Conservation (phyloP, 2,888 invertebrate species). For the Fragum fragum region DNA sequence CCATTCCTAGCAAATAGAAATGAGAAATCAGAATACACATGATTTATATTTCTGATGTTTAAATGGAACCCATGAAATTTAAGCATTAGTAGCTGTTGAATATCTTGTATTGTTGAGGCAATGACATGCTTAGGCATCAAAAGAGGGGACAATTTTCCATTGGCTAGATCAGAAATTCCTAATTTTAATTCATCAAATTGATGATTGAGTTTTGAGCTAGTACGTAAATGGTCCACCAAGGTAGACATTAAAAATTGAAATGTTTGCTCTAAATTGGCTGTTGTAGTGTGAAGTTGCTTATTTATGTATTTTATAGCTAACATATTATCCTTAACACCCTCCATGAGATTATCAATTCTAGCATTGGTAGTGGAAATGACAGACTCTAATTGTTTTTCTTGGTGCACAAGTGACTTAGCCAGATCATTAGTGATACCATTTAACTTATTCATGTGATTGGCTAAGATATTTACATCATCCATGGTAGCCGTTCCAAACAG, state of each 20-base stretch:
- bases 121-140: conserved; percentile 34
- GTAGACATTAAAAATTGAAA: no score
- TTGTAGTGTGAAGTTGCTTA: not conserved
- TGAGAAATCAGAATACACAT: conserved; percentile 33
- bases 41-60: not conserved
- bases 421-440: conserved; percentile 25
- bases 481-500: conserved; percentile 51
- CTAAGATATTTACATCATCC: conserved; percentile 44
- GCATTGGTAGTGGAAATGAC: conserved; percentile 44
- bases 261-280: conserved; percentile 30
- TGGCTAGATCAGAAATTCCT: conserved; percentile 33
- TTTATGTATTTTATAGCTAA: conserved; percentile 40
- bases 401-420: conserved; percentile 23
- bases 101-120: conserved; percentile 12
- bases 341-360: conserved; percentile 45
- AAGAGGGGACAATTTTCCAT: conserved; percentile 44
- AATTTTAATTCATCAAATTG: conserved; percentile 37
- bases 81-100: conserved; percentile 25
- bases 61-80: conserved; percentile 51
- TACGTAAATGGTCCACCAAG: conserved; percentile 39
- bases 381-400: conserved; percentile 49
- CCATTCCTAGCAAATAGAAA: conserved; percentile 45
- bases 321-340: conserved; percentile 42
- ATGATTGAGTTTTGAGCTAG: conserved; percentile 12
- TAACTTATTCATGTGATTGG: conserved; percentile 43